Conservation (phyloP, 1,140 invertebrate species). For the Zaprionus capensis region DNA sequence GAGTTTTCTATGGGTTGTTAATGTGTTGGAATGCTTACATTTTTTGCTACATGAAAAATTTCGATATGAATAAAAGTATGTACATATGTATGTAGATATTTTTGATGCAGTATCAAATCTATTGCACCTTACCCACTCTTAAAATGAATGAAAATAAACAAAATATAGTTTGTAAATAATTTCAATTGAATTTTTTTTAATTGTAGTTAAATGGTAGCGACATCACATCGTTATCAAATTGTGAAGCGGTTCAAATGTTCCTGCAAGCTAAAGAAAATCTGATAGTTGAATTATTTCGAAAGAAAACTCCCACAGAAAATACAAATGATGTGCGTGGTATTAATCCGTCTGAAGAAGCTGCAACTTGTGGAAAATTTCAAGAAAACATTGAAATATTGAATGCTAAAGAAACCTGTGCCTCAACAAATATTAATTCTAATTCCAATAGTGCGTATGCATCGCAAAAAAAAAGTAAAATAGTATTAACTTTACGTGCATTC, state of each 20-base stretch:
- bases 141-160: too few species aligned
- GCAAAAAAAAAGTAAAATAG: conserved; percentile 35
- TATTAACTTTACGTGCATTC: conserved; percentile 59
- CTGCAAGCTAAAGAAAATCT: conserved; percentile 89
- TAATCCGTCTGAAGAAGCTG: neutral
- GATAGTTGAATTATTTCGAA: conserved; percentile 88
- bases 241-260: conserved; percentile 90
- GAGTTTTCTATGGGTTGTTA: neutral
- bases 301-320: conserved; percentile 29
- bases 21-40: neutral
- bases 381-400: conserved; percentile 19
- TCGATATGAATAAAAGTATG: conserved; percentile 4
- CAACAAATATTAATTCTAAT: conserved; percentile 9
- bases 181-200: conserved; percentile 31
- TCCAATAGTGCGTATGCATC: neutral
- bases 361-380: conserved; percentile 3
- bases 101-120: neutral
- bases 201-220: conserved; percentile 90
- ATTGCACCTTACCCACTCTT: neutral
- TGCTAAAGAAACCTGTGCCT: conserved; percentile 18
- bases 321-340: neutral
- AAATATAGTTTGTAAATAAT: conserved; percentile 1
- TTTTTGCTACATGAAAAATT: neutral
- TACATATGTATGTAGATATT: neutral
- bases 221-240: conserved; percentile 88